A percentile compares a stretch with the other conserved stretches of the same genome.
Conservation (phyloP, 2,797 vertebrate species). For the Chelon auratus region DNA sequence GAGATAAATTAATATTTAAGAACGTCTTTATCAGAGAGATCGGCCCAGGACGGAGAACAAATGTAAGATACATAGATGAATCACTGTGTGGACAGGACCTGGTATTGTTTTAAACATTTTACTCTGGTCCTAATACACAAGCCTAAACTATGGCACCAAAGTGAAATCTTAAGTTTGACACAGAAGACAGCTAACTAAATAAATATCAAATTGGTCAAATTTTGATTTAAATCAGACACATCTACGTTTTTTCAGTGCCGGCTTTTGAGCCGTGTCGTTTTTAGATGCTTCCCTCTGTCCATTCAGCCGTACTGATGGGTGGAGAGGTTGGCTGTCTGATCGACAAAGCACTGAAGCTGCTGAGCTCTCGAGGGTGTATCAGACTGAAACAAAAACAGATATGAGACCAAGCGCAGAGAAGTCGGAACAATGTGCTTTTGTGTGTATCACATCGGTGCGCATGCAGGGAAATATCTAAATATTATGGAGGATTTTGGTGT, state of each 20-base stretch:
- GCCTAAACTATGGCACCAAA: neutral
- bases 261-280: too few species aligned
- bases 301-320: neutral
- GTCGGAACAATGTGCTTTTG: slow-evolving; percentile 59
- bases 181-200: neutral
- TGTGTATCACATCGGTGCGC: slow-evolving; percentile 50
- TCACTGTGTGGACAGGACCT: neutral
- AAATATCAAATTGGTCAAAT: slow-evolving; percentile 4
- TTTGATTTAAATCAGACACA: neutral
- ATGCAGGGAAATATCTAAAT: slow-evolving; percentile 63
- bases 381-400: slow-evolving; percentile 55
- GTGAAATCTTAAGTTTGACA: neutral
- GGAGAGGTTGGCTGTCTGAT: slow-evolving; percentile 6
- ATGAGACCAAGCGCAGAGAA: slow-evolving; percentile 41
- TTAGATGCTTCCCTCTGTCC: neutral
- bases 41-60: neutral
- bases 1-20: slow-evolving; percentile 11
- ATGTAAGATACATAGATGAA: slow-evolving; percentile 8
- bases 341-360: slow-evolving; percentile 12
- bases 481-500: slow-evolving; percentile 73
- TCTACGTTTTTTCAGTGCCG: neutral
- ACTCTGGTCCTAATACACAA: neutral
- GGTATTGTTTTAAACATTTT: neutral
- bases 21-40: neutral
- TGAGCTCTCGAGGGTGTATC: slow-evolving; percentile 82